Conservation (phyloP, 2,113 vertebrate genomes). For the Ameiurus melas region DNA sequence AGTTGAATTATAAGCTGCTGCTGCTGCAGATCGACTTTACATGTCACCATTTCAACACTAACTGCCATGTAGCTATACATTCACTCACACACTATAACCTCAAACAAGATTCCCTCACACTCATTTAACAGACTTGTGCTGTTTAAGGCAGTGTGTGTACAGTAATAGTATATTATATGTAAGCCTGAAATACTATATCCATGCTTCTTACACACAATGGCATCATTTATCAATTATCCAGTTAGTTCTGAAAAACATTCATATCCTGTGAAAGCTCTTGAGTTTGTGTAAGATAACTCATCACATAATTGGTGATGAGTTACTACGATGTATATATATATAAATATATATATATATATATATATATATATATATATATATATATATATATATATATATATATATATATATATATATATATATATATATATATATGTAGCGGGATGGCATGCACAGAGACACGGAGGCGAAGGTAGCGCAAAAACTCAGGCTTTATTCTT, state of each 20-base stretch:
- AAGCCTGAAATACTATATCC: not conserved
- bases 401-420: too few relatives aligned
- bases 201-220: not conserved
- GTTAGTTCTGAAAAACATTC: not conserved
- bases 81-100: slow-evolving; percentile 40
- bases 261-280: not conserved
- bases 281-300: too few relatives aligned
- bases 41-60: slow-evolving; percentile 66
- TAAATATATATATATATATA: too few relatives aligned
- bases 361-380: too few relatives aligned
- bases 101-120: not conserved
- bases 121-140: not conserved
- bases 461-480: too few relatives aligned
- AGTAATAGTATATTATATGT: not conserved
- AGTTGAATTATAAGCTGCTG: slow-evolving; percentile 63
- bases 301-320: too few relatives aligned
- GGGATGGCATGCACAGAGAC: too few relatives aligned
- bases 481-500: too few relatives aligned
- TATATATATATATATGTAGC: too few relatives aligned
- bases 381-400: too few relatives aligned
- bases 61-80: slow-evolving; percentile 61
- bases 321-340: not conserved
- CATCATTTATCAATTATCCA: not conserved
- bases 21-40: slow-evolving; percentile 66
- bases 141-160: not conserved